Evolutionary conservation across 2,797 vertebrate genomes (phyloP).

Genomic region (Leptatherina wallacei): DNA sequence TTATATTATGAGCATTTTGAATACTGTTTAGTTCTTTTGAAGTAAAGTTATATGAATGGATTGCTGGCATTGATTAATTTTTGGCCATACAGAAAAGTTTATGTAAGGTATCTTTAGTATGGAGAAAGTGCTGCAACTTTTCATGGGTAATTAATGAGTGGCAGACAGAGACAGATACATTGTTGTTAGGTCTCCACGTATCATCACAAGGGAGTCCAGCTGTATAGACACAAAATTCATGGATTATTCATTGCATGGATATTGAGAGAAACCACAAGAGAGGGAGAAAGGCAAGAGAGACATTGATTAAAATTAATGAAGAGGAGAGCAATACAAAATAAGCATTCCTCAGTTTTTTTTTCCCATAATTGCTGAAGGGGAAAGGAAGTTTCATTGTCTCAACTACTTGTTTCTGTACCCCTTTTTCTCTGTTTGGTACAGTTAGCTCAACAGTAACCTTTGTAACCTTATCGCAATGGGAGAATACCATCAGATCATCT

Average conservation of each 20-base stretch:
- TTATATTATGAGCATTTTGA: neutral
- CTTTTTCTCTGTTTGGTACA: too few species aligned
- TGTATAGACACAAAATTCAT: conserved; percentile 53
- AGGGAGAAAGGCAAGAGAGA: conserved; percentile 17
- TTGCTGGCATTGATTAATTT: neutral
- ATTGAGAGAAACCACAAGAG: conserved; percentile 35
- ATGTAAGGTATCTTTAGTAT: neutral
- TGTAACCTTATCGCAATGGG: conserved; percentile 51
- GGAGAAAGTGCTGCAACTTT: conserved; percentile 46
- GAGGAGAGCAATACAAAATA: conserved; percentile 40
- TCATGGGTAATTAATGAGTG: conserved; percentile 67
- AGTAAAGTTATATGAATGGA: conserved; percentile 5
- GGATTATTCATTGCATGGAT: conserved; percentile 53
- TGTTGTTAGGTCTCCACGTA: conserved; percentile 29
- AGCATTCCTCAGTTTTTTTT: conserved; percentile 58
- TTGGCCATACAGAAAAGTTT: neutral
- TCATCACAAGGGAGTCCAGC: conserved; percentile 37
- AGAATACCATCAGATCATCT: conserved; percentile 37
- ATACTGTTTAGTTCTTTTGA: neutral
- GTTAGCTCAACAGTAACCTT: conserved; percentile 19
- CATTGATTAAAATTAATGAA: conserved; percentile 17
- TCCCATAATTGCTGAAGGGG: conserved; percentile 30
- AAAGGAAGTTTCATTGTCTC: conserved; percentile 10
- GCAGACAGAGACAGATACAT: conserved; percentile 27
- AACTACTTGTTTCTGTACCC: conserved; percentile 5